phyloP scores from a whole-genome alignment of 1,140 invertebrate genomes.

The Drosophila hydei region DNA sequence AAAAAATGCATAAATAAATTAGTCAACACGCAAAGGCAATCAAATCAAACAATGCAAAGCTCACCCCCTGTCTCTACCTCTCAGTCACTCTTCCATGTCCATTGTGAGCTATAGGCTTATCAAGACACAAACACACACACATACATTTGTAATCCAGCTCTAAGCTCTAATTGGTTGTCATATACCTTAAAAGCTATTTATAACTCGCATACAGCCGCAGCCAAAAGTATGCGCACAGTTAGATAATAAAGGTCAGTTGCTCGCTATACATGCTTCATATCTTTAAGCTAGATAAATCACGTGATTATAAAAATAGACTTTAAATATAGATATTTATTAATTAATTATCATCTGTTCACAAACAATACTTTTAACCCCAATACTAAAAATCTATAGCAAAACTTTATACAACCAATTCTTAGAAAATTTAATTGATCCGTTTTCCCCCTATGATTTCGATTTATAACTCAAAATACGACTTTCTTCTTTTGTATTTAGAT shows the following conservation, averaged over 20 bases:
- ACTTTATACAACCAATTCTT: too few species aligned
- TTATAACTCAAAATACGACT: too few species aligned
- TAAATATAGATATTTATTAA: too few species aligned
- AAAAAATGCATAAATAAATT: constrained; percentile 72
- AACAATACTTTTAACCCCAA: too few species aligned
- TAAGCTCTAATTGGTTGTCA: constrained; percentile 38
- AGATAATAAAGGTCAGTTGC: background rate
- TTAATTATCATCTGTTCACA: too few species aligned
- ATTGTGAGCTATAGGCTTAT: background rate
- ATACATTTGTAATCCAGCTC: constrained; percentile 52
- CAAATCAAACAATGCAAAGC: constrained; percentile 45
- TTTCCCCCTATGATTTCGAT: too few species aligned
- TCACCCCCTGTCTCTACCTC: background rate
- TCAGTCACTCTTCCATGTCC: background rate
- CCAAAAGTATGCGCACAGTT: constrained; percentile 12
- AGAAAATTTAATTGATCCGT: too few species aligned
- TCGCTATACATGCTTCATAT: background rate
- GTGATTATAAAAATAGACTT: too few species aligned
- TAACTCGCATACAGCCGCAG: constrained; percentile 45
- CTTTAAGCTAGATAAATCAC: too few species aligned
- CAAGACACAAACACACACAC: background rate
- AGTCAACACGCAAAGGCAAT: constrained; percentile 33
- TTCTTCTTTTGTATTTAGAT: too few species aligned
- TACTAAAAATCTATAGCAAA: too few species aligned
- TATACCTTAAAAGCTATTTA: constrained; percentile 36